Evolutionary conservation across 2,113 vertebrate genomes (phyloP).

Genomic region (Cranoglanis bouderius): DNA sequence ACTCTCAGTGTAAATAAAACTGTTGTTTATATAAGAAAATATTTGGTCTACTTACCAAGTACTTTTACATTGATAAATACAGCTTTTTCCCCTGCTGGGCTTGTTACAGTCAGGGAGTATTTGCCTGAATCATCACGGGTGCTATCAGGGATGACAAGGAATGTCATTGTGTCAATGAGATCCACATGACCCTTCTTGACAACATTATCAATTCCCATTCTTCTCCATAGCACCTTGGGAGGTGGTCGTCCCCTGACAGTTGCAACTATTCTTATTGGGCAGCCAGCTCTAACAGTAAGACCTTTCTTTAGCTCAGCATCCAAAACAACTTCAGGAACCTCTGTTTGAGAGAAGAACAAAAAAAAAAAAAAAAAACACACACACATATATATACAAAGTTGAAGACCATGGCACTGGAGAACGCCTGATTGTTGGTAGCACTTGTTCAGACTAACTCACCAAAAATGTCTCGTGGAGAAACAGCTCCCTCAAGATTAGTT

Average conservation of each 20-base stretch:
- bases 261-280: conserved; percentile 94
- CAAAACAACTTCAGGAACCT: conserved; percentile 90
- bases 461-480: conserved; percentile 91
- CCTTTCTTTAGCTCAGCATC: conserved; percentile 92
- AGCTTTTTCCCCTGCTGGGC: conserved; percentile 92
- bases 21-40: background rate
- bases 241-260: conserved; percentile 90
- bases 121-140: conserved; percentile 95
- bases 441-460: conserved; percentile 71
- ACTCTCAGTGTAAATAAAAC: background rate
- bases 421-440: background rate
- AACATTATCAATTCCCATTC: conserved; percentile 95
- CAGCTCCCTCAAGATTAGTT: conserved; percentile 85
- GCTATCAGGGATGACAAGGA: conserved; percentile 91
- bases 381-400: background rate
- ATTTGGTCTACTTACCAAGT: conserved; percentile 78
- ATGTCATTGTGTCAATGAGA: conserved; percentile 96
- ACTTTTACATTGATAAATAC: conserved; percentile 96
- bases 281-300: conserved; percentile 90
- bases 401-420: background rate
- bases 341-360: conserved; percentile 69
- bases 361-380: background rate
- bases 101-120: conserved; percentile 89
- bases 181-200: conserved; percentile 93
- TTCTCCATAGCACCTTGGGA: conserved; percentile 91